These are phyloP conservation scores for Thereva unica DNA, from an alignment of 2,888 invertebrate genomes.

Conservation along the genomic window DNA sequence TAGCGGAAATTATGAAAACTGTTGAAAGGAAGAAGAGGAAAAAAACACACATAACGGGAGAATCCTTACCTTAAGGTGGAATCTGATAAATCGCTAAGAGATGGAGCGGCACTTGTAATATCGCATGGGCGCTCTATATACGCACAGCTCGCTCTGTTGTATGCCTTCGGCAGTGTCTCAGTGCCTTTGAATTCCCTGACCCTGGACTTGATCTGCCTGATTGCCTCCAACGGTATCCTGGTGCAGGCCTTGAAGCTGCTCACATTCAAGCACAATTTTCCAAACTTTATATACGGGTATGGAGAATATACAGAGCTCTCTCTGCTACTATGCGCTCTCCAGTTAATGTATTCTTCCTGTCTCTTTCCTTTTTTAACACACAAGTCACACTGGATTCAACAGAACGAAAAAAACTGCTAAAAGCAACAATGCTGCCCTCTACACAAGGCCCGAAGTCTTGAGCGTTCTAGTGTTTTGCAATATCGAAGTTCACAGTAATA, in stretches of 20 bases:
- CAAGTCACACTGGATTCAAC: slow-evolving; percentile 8
- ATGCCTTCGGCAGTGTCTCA: neutral
- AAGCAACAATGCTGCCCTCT: slow-evolving; percentile 23
- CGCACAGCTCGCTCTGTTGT: neutral
- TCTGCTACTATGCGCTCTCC: neutral
- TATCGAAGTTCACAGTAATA: neutral
- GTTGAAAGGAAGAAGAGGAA: too few relatives aligned
- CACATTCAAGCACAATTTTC: slow-evolving; percentile 11
- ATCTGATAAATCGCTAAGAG: too few relatives aligned
- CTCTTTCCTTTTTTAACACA: neutral
- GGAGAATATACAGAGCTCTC: slow-evolving; percentile 6
- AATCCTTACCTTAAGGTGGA: too few relatives aligned
- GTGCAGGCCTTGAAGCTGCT: slow-evolving; percentile 3
- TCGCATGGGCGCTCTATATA: neutral
- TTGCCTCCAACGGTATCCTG: slow-evolving; percentile 5
- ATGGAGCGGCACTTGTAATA: neutral
- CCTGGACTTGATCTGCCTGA: slow-evolving; percentile 20
- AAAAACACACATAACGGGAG: too few relatives aligned
- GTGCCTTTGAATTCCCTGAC: slow-evolving; percentile 16
- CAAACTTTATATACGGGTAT: neutral
- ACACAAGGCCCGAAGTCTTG: neutral
- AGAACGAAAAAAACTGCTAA: slow-evolving; percentile 5
- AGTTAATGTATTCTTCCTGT: neutral
- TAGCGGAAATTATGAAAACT: too few relatives aligned
- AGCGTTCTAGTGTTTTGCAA: neutral